Base-by-base conservation (phyloP, 2,113 vertebrate species). In the Capreolus pygargus region DNA sequence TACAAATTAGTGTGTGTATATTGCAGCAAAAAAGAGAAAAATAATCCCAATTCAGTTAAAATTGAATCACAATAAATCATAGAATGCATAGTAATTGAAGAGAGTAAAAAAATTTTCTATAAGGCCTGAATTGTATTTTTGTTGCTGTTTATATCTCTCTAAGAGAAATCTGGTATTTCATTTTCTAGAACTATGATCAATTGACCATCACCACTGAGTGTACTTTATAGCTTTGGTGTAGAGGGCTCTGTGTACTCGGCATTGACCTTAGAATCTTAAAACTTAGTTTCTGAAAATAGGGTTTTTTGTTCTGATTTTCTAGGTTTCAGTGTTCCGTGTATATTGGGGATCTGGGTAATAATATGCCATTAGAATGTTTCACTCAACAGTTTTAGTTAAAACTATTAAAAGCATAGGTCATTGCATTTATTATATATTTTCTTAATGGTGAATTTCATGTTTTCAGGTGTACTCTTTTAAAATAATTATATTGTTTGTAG, bases 381-480 rank as follows among this genome's bases (percentile, higher is more conserved):
- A 27, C 7, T 64, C 28, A 27, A 4, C 81, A 50, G 27, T 86
- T 91, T 93, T 60, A 79, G 54, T 86, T 96, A 43, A 55, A 90
- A 70, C 81, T 94, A 17, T 55, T 81, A 60, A 74, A 92, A 96
- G 50, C 58, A 86, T 83, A 86, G 57, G 45, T 78, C 94, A 91
- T 70, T 45, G 4, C n/a, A 43, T 45, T 96, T 91, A 82, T 94
- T 94, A 86, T 57, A 33, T 74, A 96, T 91, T 91, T 89, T 61
- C 57, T 96, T 94, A 97, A 96, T 83, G 47, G 11, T 94, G 87
- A 93, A 89, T 93, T 93, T 95, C 96, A 25, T 88, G 28, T 95
- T 96, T 98, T 94, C 97, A 97, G 95, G 67, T 91, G 54, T 86
- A 76, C 30, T 58, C 61, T 93, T 93, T 89, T 70, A 27, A 95